Conservation (phyloP, 2,888 invertebrate genomes). For the Chironomus riparius region DNA sequence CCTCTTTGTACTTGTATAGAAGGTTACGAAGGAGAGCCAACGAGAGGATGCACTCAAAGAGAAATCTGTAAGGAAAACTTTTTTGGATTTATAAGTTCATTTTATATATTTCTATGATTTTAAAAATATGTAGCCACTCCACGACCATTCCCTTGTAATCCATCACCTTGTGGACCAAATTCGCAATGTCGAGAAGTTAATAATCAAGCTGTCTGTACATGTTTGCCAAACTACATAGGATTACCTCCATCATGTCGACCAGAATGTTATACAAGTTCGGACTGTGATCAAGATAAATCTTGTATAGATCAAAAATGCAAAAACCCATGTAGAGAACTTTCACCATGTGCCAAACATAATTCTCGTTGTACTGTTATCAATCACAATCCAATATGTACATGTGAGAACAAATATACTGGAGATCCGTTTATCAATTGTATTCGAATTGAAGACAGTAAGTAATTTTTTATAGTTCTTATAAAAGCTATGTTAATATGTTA, state of each 20-base stretch:
- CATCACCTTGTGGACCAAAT: conserved; percentile 59
- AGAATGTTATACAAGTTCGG: conserved; percentile 64
- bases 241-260: conserved; percentile 56
- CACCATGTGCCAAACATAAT: conserved; percentile 56
- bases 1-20: conserved; percentile 66
- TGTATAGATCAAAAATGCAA: conserved; percentile 56
- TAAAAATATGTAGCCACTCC: conserved; percentile 33
- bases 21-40: conserved; percentile 63
- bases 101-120: too few species aligned
- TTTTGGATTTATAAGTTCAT: too few species aligned
- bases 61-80: conserved; percentile 33
- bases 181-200: conserved; percentile 54
- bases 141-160: conserved; percentile 47
- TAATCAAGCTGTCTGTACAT: conserved; percentile 55
- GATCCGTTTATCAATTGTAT: conserved; percentile 53
- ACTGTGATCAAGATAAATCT: conserved; percentile 66
- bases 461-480: too few species aligned
- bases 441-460: background rate
- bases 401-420: conserved; percentile 51
- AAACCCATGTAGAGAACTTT: conserved; percentile 56
- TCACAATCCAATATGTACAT: conserved; percentile 55
- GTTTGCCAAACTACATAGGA: conserved; percentile 52
- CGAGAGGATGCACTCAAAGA: conserved; percentile 49
- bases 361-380: conserved; percentile 51
- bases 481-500: too few species aligned